Percentiles rank a stretch among this genome's conserved stretches.
These are phyloP conservation scores for Columba livia DNA, from an alignment of 2,113 vertebrate species.

Conservation along the genomic window DNA sequence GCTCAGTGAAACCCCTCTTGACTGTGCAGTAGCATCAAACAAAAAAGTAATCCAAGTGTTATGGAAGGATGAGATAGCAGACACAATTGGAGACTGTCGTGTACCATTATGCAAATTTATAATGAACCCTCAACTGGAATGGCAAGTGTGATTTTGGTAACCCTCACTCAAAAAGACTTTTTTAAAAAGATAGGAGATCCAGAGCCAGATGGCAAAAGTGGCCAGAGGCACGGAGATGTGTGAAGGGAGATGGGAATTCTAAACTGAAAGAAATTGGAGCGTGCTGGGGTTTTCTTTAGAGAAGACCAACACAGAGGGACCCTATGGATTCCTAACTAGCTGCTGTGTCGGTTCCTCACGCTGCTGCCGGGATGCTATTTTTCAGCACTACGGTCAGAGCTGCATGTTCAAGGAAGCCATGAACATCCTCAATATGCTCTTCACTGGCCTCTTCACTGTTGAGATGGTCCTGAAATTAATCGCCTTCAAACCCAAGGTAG, in stretches of 20 bases:
- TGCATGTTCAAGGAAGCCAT: conserved; percentile 94
- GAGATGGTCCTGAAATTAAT: conserved; percentile 99
- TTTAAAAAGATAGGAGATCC: not conserved
- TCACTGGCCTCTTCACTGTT: conserved; percentile 98
- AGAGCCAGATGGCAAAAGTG: not conserved
- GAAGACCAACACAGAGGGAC: not conserved
- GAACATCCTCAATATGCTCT: conserved; percentile 99
- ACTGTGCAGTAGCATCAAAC: not conserved
- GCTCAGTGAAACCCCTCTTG: not conserved
- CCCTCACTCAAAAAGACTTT: not conserved
- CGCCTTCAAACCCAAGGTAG: conserved; percentile 99
- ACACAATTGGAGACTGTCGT: not conserved
- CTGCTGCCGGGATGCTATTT: not conserved
- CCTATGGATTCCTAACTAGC: not conserved
- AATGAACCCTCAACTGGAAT: not conserved
- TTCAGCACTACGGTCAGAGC: conserved; percentile 97
- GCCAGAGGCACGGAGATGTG: not conserved
- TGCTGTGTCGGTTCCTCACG: not conserved
- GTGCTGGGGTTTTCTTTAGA: not conserved
- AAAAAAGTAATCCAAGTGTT: not conserved
- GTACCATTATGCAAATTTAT: not conserved
- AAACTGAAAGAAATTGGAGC: not conserved
- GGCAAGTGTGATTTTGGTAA: not conserved
- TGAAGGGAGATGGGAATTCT: not conserved
- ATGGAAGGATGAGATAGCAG: not conserved